These are phyloP conservation scores for Megaceryle alcyon DNA, from an alignment of 2,797 vertebrate species.

Conservation along the genomic window DNA sequence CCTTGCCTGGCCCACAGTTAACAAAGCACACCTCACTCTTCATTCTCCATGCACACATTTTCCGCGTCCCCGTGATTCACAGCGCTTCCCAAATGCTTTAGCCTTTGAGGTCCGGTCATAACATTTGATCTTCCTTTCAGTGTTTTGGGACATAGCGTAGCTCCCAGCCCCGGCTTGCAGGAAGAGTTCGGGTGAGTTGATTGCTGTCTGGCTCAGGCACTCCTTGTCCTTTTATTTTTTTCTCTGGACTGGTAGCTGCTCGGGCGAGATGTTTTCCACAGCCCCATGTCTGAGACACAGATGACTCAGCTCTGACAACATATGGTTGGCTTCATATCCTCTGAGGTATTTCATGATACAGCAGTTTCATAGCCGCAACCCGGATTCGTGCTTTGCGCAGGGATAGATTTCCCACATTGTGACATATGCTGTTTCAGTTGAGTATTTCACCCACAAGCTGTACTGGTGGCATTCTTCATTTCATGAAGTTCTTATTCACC, in stretches of 20 bases:
- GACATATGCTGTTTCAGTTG: not conserved
- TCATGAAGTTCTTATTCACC: not conserved
- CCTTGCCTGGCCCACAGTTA: not conserved
- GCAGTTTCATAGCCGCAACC: slow-evolving; percentile 25
- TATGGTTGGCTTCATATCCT: slow-evolving; percentile 47
- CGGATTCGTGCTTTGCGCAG: not conserved
- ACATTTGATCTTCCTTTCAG: not conserved
- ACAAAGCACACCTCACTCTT: not conserved
- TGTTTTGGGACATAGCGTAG: not conserved
- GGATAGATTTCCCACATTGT: not conserved
- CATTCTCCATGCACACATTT: not conserved
- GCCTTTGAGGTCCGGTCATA: not conserved
- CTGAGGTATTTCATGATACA: slow-evolving; percentile 53
- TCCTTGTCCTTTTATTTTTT: not conserved
- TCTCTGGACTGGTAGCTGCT: not conserved
- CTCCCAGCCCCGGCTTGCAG: not conserved
- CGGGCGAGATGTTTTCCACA: not conserved
- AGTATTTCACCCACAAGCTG: not conserved
- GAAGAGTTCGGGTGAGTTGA: not conserved
- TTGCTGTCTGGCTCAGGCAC: not conserved
- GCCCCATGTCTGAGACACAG: not conserved
- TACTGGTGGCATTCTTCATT: not conserved
- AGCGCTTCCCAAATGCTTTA: not conserved
- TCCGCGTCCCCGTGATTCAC: not conserved
- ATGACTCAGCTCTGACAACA: slow-evolving; percentile 38